Evolutionary conservation across 2,888 invertebrate genomes (phyloP).

Genomic region (Synergus laeviventris): DNA sequence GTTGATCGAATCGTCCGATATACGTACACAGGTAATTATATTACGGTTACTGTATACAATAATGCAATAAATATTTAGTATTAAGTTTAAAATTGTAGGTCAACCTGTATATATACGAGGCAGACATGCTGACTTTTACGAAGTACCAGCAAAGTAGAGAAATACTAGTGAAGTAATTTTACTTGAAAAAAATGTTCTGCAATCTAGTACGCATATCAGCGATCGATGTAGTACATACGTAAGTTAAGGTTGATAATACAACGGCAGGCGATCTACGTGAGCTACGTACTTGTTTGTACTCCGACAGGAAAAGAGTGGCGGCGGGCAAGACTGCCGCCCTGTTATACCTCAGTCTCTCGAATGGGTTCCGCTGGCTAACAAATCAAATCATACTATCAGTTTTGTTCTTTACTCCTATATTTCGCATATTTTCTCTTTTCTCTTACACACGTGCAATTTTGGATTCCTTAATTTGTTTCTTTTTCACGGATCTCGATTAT

Average conservation of each 20-base stretch:
- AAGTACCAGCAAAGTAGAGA: neutral
- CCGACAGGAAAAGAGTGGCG: slow-evolving; percentile 79
- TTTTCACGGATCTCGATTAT: slow-evolving; percentile 9
- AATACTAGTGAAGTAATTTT: neutral
- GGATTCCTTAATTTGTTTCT: slow-evolving; percentile 43
- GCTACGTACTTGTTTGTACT: slow-evolving; percentile 81
- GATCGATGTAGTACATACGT: slow-evolving; percentile 55
- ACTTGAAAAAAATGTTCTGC: neutral
- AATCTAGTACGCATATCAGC: slow-evolving; percentile 51
- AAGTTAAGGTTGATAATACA: slow-evolving; percentile 69
- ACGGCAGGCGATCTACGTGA: slow-evolving; percentile 74
- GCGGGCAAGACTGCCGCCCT: slow-evolving; percentile 78
- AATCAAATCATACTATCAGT: slow-evolving; percentile 76
- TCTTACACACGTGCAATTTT: slow-evolving; percentile 33
- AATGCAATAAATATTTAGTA: no score
- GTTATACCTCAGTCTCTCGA: slow-evolving; percentile 87
- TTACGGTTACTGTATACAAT: neutral
- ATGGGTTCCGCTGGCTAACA: slow-evolving; percentile 85
- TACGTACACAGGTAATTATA: slow-evolving; percentile 56
- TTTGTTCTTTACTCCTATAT: slow-evolving; percentile 54
- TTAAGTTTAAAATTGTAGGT: no score
- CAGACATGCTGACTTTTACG: neutral
- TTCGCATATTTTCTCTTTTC: slow-evolving; percentile 15
- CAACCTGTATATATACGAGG: neutral
- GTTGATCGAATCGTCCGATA: slow-evolving; percentile 53